Base-by-base conservation (phyloP, 1,140 invertebrate genomes). In the Zaprionus inermis region DNA sequence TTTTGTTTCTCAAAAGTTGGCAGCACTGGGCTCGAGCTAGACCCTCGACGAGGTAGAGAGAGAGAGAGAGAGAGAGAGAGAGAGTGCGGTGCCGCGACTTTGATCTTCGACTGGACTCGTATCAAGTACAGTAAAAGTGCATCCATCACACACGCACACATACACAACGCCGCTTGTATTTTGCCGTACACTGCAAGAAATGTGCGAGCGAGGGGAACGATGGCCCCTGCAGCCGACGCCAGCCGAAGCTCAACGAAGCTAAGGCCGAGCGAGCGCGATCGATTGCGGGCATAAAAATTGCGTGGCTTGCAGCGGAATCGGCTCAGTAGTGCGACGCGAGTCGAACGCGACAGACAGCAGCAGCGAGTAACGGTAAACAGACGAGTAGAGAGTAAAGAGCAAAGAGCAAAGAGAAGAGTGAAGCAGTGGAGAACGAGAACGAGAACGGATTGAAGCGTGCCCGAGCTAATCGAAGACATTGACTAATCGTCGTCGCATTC, bases 271-370 rank as follows among this genome's bases (percentile, higher is more conserved):
- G 44, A 16, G n/a, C 28, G 9, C 18, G 20, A 44, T 28, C 61
- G 22, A 30, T 61, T 28, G 24, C 38, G 51, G 68, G 55, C 76
- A 76, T 86, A 86, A 79, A 88, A 82, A 86, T 88, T 79, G 83
- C 80, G 76, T 46, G 61, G 52, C 20, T 28, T 24, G 78, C 77
- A 80, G 80, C 74, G 78, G 84, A 44, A 80, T 89, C 74, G 71
- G 38, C 51, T 88, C 84, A 88, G 80, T 88, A 49, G 55, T 54
- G 18, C 46, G 55, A 24, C 84, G 65, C 4, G 9, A 28, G 66
- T 67, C 58, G 54, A 64, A 63, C 58, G 69, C 22, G 20, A 46
- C 52, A 55, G 57, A 75, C 70, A 59, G 12, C n/a, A 36, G 11
- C 20, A 20, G 20, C 52, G 46, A 60, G 30, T 12, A 36, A 11